Percentiles rank a stretch among this genome's conserved stretches.
Evolutionary conservation across 2,113 vertebrate species (phyloP).

Genomic region (Rhinoderma darwinii): DNA sequence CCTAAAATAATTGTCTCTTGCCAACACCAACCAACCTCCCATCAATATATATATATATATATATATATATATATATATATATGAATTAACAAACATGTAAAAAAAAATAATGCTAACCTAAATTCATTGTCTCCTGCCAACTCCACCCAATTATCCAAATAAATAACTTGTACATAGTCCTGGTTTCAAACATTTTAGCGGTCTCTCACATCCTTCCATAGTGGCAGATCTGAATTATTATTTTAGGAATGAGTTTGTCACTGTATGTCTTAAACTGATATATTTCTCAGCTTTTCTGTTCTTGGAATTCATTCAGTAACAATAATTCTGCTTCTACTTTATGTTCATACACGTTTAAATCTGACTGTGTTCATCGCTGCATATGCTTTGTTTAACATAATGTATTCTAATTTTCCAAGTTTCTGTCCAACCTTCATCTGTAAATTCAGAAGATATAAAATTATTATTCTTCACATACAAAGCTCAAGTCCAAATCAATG

Average conservation of each 20-base stretch:
- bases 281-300: neutral
- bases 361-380: neutral
- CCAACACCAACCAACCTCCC: no score
- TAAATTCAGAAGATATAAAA: neutral
- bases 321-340: neutral
- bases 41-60: no score
- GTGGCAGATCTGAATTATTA: no score
- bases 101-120: no score
- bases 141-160: no score
- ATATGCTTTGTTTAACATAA: neutral
- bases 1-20: no score
- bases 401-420: neutral
- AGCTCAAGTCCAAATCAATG: neutral
- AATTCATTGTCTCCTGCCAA: no score
- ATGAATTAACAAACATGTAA: no score
- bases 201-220: neutral
- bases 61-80: no score
- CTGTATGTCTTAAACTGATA: neutral
- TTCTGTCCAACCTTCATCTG: neutral
- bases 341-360: neutral
- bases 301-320: conserved; percentile 3
- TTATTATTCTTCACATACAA: neutral
- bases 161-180: no score
- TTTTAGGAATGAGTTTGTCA: neutral
- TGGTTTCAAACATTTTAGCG: no score